These are phyloP conservation scores for Virgularia gustaviana DNA, from an alignment of 92 coral and sea anemone genomes.

Conservation along the genomic window DNA sequence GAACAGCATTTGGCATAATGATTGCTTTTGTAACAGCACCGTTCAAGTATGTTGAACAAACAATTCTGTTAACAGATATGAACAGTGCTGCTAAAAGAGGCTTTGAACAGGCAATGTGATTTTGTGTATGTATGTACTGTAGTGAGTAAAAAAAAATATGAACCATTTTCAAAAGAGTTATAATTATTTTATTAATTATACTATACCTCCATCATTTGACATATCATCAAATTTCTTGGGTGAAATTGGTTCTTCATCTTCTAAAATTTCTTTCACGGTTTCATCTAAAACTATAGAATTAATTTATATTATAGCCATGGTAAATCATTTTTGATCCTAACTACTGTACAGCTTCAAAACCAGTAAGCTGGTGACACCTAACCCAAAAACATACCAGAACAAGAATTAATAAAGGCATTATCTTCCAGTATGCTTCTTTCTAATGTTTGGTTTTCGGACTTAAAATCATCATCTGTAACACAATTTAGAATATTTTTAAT, in stretches of 20 bases:
- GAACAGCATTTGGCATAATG: no score
- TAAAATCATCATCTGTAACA: no score
- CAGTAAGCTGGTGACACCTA: background rate
- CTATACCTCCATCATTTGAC: background rate
- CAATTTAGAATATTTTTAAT: no score
- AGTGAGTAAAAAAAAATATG: no score
- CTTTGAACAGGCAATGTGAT: background rate
- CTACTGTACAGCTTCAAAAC: background rate
- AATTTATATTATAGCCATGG: no score
- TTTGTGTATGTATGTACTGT: no score
- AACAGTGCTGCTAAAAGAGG: background rate
- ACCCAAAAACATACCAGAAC: slow-evolving; percentile 1
- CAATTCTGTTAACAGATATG: no score
- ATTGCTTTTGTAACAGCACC: no score
- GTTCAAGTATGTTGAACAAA: no score
- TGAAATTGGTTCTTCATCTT: slow-evolving; percentile 14
- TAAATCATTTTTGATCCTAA: background rate
- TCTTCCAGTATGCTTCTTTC: slow-evolving; percentile 8
- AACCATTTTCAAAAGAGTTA: background rate
- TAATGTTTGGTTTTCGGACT: no score
- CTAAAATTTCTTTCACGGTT: slow-evolving; percentile 14
- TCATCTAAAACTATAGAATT: slow-evolving; percentile 8
- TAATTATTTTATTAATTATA: background rate
- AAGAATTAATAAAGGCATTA: slow-evolving; percentile 28
- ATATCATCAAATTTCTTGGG: background rate